Base-by-base conservation (phyloP, 2,113 vertebrate genomes). In the Triplophysa tibetana region DNA sequence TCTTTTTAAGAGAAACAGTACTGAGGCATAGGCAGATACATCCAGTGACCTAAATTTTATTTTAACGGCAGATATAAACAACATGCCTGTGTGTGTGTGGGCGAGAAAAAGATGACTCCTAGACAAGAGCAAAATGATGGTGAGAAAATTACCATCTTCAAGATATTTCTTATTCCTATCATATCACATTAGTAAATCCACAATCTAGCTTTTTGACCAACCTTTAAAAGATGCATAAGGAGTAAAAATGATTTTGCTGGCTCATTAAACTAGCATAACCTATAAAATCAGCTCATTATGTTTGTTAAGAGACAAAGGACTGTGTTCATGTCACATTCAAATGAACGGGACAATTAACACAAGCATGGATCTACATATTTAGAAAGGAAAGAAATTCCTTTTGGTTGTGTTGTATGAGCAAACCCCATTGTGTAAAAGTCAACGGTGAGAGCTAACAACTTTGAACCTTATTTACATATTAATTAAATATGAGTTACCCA, bases 401-500 rank as follows among this genome's bases (percentile, higher is more conserved):
- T 16, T 50, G 14, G 11, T 50, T 50, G 48, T 29, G 7, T 21
- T 3, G 48, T 11, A 29, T 68, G 14, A 17, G 12, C 14, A 52
- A 52, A 52, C 13, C 50, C 50, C 16, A 17, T 16, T 52, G 50
- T 52, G 50, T 52, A 17, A 52, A 52, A 52, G 13, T 17, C 5
- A 5, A 14, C 14, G 17, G 14, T 52, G 50, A 52, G 5, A 52
- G 54, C n/a, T 58, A 1, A n/a, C n/a, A 21, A 6, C 54, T n/a
- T 58, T 9, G 14, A 54, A 1, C 10, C 19, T 58, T 58, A 58
- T 9, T 10, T 58, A 58, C 6, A 58, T 58, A 58, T n/a, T n/a
- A 58, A 6, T 58, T 3, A 61, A 65, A 56, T 43, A 45, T 33
- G 5, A 43, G 19, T 83, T 69, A 86, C 29, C 86, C 63, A 70